These are phyloP conservation scores for Cherax destructor DNA, from an alignment of 1,140 invertebrate genomes.

Conservation along the genomic window DNA sequence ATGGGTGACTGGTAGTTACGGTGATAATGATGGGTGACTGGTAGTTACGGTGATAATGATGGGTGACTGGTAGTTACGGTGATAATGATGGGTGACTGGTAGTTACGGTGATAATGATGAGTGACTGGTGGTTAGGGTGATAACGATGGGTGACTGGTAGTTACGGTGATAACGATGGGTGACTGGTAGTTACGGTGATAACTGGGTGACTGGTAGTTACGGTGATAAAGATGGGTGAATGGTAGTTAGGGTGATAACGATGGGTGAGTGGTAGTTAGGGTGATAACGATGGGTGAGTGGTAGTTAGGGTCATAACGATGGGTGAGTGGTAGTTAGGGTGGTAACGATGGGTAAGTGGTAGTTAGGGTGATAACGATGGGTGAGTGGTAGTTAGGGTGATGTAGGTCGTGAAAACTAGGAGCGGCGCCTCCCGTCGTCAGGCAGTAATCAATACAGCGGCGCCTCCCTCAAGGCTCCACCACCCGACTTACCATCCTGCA, in stretches of 20 bases:
- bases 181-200: not conserved
- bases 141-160: not conserved
- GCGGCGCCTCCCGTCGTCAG: constrained; percentile 17
- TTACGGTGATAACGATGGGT: not conserved
- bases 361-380: not conserved
- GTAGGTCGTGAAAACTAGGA: constrained; percentile 2
- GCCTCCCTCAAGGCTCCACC: constrained; percentile 23
- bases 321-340: not conserved
- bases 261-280: not conserved
- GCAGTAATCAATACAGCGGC: constrained; percentile 32
- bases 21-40: not conserved
- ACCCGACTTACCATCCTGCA: constrained; percentile 3
- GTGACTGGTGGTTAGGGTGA: not conserved
- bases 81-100: not conserved
- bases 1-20: not conserved
- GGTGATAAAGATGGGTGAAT: not conserved
- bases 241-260: not conserved
- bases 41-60: not conserved
- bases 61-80: not conserved
- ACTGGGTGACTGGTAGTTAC: not conserved
- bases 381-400: not conserved
- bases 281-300: not conserved
- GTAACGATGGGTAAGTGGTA: not conserved
- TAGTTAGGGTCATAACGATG: not conserved
- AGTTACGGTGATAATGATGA: not conserved